A percentile compares a stretch with the other conserved stretches of the same genome.
These are phyloP conservation scores for Dusona sp. DNA, from an alignment of 2,888 invertebrate genomes.

Conservation along the genomic window DNA sequence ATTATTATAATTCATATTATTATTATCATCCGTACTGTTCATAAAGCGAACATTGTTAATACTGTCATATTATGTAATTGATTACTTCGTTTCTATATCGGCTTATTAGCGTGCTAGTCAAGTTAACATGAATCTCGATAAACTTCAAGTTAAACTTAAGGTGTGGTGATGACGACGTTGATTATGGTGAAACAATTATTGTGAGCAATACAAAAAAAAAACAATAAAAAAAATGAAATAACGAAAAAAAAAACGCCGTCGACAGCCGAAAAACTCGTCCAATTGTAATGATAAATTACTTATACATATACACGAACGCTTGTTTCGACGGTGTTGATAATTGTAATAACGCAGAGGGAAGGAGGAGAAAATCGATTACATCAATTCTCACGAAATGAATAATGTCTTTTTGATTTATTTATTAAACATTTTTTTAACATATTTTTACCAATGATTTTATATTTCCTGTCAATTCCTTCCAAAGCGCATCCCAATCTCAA, in stretches of 20 bases:
- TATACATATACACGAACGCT: slow-evolving; percentile 52
- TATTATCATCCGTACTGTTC: slow-evolving; percentile 52
- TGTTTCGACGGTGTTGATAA: slow-evolving; percentile 56
- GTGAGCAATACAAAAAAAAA: slow-evolving; percentile 27
- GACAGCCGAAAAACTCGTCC: slow-evolving; percentile 65
- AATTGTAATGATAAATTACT: slow-evolving; percentile 59
- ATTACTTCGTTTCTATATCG: slow-evolving; percentile 67
- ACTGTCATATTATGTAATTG: slow-evolving; percentile 54
- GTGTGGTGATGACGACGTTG: slow-evolving; percentile 39
- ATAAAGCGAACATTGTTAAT: slow-evolving; percentile 47
- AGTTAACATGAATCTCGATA: slow-evolving; percentile 68
- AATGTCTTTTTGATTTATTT: slow-evolving; percentile 43
- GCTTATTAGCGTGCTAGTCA: slow-evolving; percentile 70
- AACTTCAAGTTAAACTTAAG: slow-evolving; percentile 61
- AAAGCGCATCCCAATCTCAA: neutral
- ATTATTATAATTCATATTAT: slow-evolving; percentile 54
- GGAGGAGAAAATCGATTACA: slow-evolving; percentile 50
- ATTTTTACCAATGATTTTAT: slow-evolving; percentile 19
- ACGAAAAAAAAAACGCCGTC: slow-evolving; percentile 29
- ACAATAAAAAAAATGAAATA: slow-evolving; percentile 11
- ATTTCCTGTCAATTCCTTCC: neutral
- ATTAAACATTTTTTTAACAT: slow-evolving; percentile 29
- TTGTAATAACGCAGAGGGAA: slow-evolving; percentile 57
- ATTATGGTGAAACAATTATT: slow-evolving; percentile 25
- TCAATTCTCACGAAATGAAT: slow-evolving; percentile 57